Base-by-base conservation (phyloP, 2,888 invertebrate genomes). In the Melanophora roralis region DNA sequence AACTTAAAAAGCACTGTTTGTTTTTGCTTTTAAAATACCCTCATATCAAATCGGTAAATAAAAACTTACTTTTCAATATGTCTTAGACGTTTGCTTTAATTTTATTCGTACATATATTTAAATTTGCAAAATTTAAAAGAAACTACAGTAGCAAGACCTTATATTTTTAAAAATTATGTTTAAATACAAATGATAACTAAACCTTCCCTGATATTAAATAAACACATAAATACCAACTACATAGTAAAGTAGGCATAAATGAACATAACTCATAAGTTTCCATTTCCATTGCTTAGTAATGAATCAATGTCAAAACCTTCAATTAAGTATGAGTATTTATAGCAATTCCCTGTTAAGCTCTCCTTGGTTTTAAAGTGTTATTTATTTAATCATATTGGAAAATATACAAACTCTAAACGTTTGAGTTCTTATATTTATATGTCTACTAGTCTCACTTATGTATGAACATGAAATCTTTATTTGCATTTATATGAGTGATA, bases 251-350 rank as follows among this genome's bases (percentile, higher is more conserved):
- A 36, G 36, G 2, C 36, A 11, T 45, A 19, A 11, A 21, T 47
- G 11, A 6, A 27, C 2, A 51, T 36, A 36, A 51, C 16, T 14
- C 27, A 27, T 27, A 62, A 32, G 32, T 53, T 57, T 34, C 49
- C n/a, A 55, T 57, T 64, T n/a, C 57, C 57, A 59, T 72, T 62
- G 51, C 49, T 65, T 21, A 64, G 55, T 62, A 78, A 78, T 78
- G 67, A 73, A 78, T 78, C 72, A 78, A 73, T 78, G 77, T 73
- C 78, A 62, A 49, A 64, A 78, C 64, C 68, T 67, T 53, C 53
- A 62, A 67, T 78, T 60, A 38, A 65, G 57, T 64, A 55, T 68
- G 62, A 64, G 68, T 64, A 64, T 57, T 69, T 55, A 55, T 55
- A 47, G 4, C 27, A 49, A 57, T 7, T 16, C 2, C 1, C n/a